A percentile compares a stretch with the other conserved stretches of the same genome.
phyloP scores from a whole-genome alignment of 2,888 invertebrate species.

The Lasioglossum vierecki region DNA sequence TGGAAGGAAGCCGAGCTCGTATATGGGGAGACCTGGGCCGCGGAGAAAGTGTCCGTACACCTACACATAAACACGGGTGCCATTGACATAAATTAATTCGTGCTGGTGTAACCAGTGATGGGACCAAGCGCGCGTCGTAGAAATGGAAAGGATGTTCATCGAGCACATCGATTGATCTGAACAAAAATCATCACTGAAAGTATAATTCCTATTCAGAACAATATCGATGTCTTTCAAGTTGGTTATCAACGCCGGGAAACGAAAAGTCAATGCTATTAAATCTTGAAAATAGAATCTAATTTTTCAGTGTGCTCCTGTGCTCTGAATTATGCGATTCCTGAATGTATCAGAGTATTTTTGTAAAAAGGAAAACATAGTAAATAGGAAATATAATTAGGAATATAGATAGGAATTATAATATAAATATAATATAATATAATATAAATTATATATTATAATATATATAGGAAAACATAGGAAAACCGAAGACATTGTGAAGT shows the following conservation, averaged over 20 bases:
- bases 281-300: background rate
- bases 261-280: background rate
- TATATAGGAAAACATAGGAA: background rate
- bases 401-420: too few relatives aligned
- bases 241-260: background rate
- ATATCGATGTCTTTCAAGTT: background rate
- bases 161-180: background rate
- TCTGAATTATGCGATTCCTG: background rate
- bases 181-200: background rate
- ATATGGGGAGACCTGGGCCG: slow-evolving; percentile 61
- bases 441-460: too few relatives aligned
- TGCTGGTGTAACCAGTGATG: slow-evolving; percentile 8
- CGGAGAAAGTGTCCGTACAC: slow-evolving; percentile 73
- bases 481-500: background rate
- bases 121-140: background rate
- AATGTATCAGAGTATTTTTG: background rate
- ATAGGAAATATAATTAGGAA: too few relatives aligned
- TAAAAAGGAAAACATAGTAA: background rate
- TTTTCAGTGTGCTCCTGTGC: background rate
- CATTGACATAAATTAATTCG: slow-evolving; percentile 64
- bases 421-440: too few relatives aligned
- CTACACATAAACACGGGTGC: slow-evolving; percentile 56
- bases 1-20: slow-evolving; percentile 63
- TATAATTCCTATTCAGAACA: background rate
- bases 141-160: background rate